Evolutionary conservation across 2,888 invertebrate genomes (phyloP).

Genomic region (Eumacrocentrus americanus): DNA sequence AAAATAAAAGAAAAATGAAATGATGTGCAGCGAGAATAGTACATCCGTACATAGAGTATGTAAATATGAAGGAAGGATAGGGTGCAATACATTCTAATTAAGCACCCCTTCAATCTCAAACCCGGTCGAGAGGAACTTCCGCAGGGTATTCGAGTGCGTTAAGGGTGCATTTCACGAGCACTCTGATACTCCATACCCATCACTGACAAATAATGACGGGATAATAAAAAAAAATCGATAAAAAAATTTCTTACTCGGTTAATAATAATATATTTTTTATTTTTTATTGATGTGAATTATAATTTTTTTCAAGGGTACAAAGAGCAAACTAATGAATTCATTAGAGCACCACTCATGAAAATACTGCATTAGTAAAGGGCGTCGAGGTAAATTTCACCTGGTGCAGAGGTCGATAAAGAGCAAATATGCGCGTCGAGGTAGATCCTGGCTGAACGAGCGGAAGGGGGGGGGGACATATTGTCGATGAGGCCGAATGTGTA

Average conservation of each 20-base stretch:
- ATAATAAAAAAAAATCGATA: slow-evolving; percentile 8
- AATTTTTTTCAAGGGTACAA: too few relatives aligned
- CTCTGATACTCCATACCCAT: background rate
- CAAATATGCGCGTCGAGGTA: slow-evolving; percentile 54
- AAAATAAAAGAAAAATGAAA: too few relatives aligned
- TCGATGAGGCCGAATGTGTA: background rate
- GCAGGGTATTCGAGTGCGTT: background rate
- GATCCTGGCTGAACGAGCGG: slow-evolving; percentile 12
- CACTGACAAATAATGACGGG: slow-evolving; percentile 11
- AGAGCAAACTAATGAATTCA: too few relatives aligned
- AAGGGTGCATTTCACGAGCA: background rate
- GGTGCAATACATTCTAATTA: background rate
- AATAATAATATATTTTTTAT: too few relatives aligned
- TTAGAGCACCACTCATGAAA: too few relatives aligned
- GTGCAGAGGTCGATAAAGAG: slow-evolving; percentile 45
- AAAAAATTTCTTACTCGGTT: slow-evolving; percentile 35
- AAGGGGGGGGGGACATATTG: background rate
- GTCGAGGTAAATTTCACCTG: slow-evolving; percentile 34
- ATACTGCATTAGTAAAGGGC: background rate
- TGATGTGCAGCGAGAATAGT: too few relatives aligned
- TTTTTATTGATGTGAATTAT: too few relatives aligned
- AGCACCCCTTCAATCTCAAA: background rate
- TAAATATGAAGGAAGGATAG: too few relatives aligned
- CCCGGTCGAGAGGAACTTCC: background rate
- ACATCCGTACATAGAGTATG: too few relatives aligned